phyloP scores from a whole-genome alignment of 2,797 vertebrate genomes.

The Emydoidea blandingii region DNA sequence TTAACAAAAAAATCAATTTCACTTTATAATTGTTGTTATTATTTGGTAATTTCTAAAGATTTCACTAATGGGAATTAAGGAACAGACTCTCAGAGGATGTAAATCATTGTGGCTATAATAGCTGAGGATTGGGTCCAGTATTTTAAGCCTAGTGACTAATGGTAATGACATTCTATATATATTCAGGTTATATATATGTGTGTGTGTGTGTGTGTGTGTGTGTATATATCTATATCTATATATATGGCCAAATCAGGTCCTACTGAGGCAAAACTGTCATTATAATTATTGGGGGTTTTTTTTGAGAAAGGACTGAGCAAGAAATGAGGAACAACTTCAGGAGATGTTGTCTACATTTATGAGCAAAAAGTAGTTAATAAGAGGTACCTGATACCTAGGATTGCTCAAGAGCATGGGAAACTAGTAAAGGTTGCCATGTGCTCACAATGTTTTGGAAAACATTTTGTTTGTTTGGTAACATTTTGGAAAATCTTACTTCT shows the following conservation, averaged over 20 bases:
- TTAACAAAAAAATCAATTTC: background rate
- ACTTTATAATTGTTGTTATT: background rate
- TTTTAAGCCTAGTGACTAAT: background rate
- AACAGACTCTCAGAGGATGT: background rate
- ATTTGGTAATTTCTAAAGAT: slow-evolving; percentile 1
- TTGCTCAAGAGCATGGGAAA: background rate
- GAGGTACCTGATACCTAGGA: background rate
- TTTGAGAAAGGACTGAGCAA: background rate
- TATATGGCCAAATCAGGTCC: background rate
- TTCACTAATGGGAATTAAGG: background rate
- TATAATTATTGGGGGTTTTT: background rate
- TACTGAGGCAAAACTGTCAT: background rate
- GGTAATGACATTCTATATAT: background rate
- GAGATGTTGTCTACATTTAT: background rate
- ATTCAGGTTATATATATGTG: accelerated
- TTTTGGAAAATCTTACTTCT: background rate
- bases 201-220: background rate
- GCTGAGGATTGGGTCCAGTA: background rate
- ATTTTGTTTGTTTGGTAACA: background rate
- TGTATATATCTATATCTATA: background rate
- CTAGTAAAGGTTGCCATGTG: background rate
- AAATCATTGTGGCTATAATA: background rate
- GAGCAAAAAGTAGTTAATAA: background rate
- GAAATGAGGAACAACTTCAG: background rate
- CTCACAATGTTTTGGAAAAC: background rate